These are phyloP conservation scores for Petroica traversi DNA, from an alignment of 2,113 vertebrate genomes.

Conservation along the genomic window DNA sequence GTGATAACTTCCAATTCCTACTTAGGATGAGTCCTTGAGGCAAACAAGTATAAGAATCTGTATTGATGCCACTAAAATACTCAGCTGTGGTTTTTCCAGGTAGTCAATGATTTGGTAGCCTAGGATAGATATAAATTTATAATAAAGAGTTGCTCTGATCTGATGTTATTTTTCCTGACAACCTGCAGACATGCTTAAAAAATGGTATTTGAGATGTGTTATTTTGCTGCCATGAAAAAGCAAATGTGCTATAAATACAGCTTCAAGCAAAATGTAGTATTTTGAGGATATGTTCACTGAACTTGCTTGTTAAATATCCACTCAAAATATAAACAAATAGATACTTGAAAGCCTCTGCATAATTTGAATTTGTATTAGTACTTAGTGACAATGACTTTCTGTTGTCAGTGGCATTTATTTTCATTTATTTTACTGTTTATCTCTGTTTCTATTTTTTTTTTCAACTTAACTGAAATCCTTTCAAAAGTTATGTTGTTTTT, in stretches of 20 bases:
- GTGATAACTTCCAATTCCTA: not conserved
- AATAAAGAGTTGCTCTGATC: not conserved
- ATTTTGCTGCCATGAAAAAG: not conserved
- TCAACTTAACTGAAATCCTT: not conserved
- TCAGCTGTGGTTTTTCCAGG: not conserved
- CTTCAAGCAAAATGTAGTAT: not conserved
- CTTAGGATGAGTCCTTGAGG: not conserved
- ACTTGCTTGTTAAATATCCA: not conserved
- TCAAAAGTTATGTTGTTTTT: not conserved
- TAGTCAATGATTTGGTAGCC: not conserved
- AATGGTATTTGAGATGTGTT: not conserved
- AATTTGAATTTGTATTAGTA: not conserved
- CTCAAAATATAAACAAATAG: not conserved
- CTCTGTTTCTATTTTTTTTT: not conserved
- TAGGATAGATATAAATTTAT: not conserved
- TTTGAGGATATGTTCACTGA: not conserved
- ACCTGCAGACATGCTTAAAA: not conserved
- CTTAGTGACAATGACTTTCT: not conserved
- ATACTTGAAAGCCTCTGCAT: not conserved
- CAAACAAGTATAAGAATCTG: not conserved
- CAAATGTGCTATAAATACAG: not conserved
- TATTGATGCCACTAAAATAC: not conserved
- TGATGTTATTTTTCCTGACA: not conserved
- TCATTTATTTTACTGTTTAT: not conserved
- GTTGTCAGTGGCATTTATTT: not conserved